These are phyloP conservation scores for Hippopotamus amphibius DNA, from an alignment of 2,113 vertebrate genomes.

Conservation along the genomic window DNA sequence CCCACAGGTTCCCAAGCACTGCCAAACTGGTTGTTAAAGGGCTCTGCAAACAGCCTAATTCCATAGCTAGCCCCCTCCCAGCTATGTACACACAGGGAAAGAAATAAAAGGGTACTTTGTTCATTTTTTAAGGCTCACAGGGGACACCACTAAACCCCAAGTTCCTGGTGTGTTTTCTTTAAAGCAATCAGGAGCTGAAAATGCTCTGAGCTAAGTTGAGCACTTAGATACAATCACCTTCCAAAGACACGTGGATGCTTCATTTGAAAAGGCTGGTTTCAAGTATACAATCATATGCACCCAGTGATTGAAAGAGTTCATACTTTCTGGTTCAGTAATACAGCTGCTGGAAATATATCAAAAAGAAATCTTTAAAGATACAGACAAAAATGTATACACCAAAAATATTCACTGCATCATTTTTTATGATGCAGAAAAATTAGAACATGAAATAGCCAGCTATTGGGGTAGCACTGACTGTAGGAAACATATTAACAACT, in stretches of 20 bases:
- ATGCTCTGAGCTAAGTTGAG: background rate
- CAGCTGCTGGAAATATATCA: background rate
- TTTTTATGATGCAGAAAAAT: conserved; percentile 34
- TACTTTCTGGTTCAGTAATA: background rate
- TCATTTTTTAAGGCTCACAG: conserved; percentile 52
- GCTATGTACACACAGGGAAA: conserved; percentile 54
- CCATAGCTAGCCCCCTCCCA: conserved; percentile 34
- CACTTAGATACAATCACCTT: background rate
- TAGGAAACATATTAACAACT: background rate
- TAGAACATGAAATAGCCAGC: background rate
- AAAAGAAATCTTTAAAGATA: background rate
- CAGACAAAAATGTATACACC: background rate
- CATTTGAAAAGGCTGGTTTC: background rate
- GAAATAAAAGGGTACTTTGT: conserved; percentile 62
- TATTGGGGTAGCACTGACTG: background rate
- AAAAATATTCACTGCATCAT: background rate
- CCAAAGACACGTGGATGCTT: background rate
- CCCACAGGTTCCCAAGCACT: background rate
- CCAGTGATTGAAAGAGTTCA: background rate
- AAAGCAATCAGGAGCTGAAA: background rate
- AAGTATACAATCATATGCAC: background rate
- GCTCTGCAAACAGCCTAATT: conserved; percentile 28
- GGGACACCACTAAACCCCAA: conserved; percentile 43
- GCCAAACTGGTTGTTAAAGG: conserved; percentile 1
- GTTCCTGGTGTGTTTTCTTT: conserved; percentile 23